Evolutionary conservation across 1,140 invertebrate species (phyloP), one percentile per base, ranked within the genome.

Genomic region (Eumeta japonica): DNA sequence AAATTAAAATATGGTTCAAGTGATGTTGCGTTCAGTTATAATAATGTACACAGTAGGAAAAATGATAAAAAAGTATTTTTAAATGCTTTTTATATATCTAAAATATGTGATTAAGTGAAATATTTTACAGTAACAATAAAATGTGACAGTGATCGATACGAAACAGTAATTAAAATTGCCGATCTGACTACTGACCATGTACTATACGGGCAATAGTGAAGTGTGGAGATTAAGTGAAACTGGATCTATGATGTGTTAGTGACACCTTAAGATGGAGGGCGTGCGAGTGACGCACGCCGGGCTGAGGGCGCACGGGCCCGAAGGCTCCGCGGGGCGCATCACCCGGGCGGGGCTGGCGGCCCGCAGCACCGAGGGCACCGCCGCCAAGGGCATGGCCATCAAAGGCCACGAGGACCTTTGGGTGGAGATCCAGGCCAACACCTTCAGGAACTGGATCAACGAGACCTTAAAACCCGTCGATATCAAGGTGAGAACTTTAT

Each of bases 401-500:
- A 93, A 93, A 55, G 92, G 90, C 43, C 87, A 94, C 56, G 92
- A 94, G 73, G 90, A 94, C 52, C 81, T 92, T 2, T 97, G 93
- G 93, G 89, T 98, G 16, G 89, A 94, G 62, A 98, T 98, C 47
- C 95, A 98, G 75, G 87, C 93, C 16, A 94, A 96, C 59, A 98
- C 95, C 1, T 98, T 98, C 70, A 85, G 88, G 45, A 98, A 98
- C 74, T 98, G 95, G 95, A 90, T 97, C 42, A 98, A 98, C 74
- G 94, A 97, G 68, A 91, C 96, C 52, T 71, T 97, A 34, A 85
- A 84, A 46, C 85, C 83, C 30, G 75, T 79, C 35, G 77, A 79
- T 73, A 83, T 75, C 67, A 80, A 73, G 80, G 83, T 66, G 76
- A 71, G 59, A 48, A 13, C 11, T 16, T 34, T 17, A 10, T 14